phyloP scores from a whole-genome alignment of 2,888 invertebrate genomes.

The Dryocosmus kuriphilus region DNA sequence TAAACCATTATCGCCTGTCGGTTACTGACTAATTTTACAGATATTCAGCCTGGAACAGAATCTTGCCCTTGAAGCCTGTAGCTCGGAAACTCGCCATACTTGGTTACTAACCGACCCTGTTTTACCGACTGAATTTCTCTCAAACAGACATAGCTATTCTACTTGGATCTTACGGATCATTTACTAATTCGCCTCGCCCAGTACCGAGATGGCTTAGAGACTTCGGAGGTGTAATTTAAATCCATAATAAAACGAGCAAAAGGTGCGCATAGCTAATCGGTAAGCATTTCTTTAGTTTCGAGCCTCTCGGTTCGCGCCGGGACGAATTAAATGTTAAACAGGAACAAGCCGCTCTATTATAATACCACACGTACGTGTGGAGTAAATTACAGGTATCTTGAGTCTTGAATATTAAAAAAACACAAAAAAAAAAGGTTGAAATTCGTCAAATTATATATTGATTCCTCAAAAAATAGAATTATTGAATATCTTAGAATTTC shows the following conservation, averaged over 20 bases:
- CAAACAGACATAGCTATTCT: no score
- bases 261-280: conserved; percentile 24
- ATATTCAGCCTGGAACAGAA: no score
- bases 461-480: neutral
- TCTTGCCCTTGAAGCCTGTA: no score
- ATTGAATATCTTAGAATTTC: neutral
- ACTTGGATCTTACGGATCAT: conserved; percentile 19
- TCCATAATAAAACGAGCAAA: conserved; percentile 34
- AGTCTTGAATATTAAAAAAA: neutral
- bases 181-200: conserved; percentile 39
- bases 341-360: conserved; percentile 30
- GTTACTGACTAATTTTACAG: no score
- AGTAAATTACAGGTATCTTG: conserved; percentile 9
- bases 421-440: neutral
- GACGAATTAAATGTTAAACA: conserved; percentile 14
- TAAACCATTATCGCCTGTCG: no score
- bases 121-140: no score
- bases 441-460: neutral
- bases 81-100: no score
- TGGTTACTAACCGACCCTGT: no score
- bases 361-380: neutral
- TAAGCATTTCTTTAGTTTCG: conserved; percentile 35
- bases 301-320: neutral
- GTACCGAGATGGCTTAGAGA: conserved; percentile 13
- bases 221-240: conserved; percentile 36